Percentiles rank a stretch among this genome's conserved stretches.
Evolutionary conservation across 1,140 invertebrate genomes (phyloP).

Genomic region (Aporrectodea caliginosa): DNA sequence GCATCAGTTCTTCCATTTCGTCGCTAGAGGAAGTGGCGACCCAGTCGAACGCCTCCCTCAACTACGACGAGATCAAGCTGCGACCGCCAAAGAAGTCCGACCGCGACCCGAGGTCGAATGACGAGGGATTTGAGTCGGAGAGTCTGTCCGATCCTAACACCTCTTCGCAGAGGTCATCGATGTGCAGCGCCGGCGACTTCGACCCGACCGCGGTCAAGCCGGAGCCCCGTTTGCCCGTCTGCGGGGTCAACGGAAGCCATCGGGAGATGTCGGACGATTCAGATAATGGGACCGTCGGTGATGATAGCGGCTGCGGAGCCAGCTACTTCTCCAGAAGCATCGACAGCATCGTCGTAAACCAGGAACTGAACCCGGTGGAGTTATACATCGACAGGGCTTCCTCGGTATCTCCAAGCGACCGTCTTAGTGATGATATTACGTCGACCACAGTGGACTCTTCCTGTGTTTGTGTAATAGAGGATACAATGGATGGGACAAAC

Average conservation of each 20-base stretch:
- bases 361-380: background rate
- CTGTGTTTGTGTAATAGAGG: no score
- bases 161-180: constrained; percentile 48
- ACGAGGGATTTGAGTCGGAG: constrained; percentile 50
- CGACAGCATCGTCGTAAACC: background rate
- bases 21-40: background rate
- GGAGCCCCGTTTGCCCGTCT: background rate
- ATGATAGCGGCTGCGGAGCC: background rate
- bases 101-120: background rate
- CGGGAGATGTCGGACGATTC: background rate
- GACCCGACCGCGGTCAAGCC: constrained; percentile 28
- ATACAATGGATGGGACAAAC: no score
- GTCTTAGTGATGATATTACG: no score
- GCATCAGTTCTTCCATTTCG: no score
- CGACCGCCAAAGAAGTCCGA: background rate
- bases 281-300: background rate
- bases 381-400: no score
- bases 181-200: constrained; percentile 50
- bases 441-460: no score
- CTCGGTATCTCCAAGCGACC: no score
- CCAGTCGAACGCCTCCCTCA: background rate
- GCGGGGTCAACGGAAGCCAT: background rate
- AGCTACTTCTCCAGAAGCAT: background rate
- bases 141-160: constrained; percentile 41
- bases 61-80: background rate